phyloP scores from a whole-genome alignment of 1,140 invertebrate genomes.

The Colletes gigas region DNA sequence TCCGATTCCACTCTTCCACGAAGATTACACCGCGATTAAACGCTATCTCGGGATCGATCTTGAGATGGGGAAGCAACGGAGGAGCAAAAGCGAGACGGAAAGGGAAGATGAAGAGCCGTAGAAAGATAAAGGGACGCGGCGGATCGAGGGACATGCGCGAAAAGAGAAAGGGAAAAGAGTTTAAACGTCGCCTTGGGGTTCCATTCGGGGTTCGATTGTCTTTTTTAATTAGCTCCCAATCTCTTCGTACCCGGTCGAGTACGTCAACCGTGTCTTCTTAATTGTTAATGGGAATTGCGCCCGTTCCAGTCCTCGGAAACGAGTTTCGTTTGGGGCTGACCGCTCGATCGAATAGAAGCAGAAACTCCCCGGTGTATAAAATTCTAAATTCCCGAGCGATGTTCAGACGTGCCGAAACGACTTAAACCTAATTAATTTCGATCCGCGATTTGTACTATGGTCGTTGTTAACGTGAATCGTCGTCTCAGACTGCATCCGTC shows the following conservation, averaged over 20 bases:
- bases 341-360: constrained; percentile 4
- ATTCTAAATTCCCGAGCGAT: background rate
- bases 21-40: constrained; percentile 42
- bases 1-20: constrained; percentile 23
- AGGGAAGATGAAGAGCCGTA: constrained; percentile 32
- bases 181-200: constrained; percentile 3
- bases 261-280: constrained; percentile 62
- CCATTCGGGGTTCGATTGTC: constrained; percentile 54
- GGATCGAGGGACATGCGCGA: background rate
- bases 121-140: background rate
- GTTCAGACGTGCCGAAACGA: background rate
- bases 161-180: background rate
- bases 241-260: constrained; percentile 24
- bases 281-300: constrained; percentile 68
- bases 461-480: too few relatives aligned
- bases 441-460: background rate
- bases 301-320: constrained; percentile 50
- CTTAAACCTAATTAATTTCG: constrained; percentile 3
- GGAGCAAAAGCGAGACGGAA: background rate
- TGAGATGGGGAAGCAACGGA: background rate
- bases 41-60: constrained; percentile 41
- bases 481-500: too few relatives aligned
- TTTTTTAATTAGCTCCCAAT: constrained; percentile 67
- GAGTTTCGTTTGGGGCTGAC: constrained; percentile 49
- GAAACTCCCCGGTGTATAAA: background rate